Percentiles rank a stretch among this genome's conserved stretches.
Evolutionary conservation across 2,797 vertebrate genomes (phyloP).

Genomic region (Schizopygopsis pylzovi): DNA sequence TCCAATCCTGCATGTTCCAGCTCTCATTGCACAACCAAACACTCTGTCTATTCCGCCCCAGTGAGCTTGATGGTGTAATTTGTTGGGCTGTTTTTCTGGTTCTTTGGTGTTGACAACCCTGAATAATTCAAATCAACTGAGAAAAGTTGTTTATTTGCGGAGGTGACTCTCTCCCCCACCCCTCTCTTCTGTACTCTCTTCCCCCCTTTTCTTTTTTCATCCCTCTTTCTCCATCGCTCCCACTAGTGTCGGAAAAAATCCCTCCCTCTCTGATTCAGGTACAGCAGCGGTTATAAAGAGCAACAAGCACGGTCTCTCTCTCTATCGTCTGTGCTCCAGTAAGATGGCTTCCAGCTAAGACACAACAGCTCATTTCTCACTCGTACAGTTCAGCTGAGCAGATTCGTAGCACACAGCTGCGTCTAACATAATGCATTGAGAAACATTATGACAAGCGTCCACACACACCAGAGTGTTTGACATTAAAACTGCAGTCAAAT

Average conservation of each 20-base stretch:
- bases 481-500: not conserved
- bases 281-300: slow-evolving; percentile 6
- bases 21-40: slow-evolving; percentile 36
- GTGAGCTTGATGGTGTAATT: slow-evolving; percentile 57
- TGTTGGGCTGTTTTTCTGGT: slow-evolving; percentile 57
- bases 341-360: slow-evolving; percentile 35
- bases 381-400: slow-evolving; percentile 38
- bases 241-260: not conserved
- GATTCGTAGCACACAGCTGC: slow-evolving; percentile 11
- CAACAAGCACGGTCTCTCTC: not conserved
- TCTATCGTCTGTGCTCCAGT: slow-evolving; percentile 20
- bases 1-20: slow-evolving; percentile 36
- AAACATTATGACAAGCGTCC: not conserved
- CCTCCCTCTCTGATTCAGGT: slow-evolving; percentile 32
- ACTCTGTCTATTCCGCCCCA: slow-evolving; percentile 55
- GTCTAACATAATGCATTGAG: slow-evolving; percentile 11
- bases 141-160: slow-evolving; percentile 63
- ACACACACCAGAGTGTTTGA: slow-evolving; percentile 5
- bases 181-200: slow-evolving; percentile 17
- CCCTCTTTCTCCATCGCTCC: slow-evolving; percentile 2
- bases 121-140: slow-evolving; percentile 65
- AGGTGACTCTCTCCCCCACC: slow-evolving; percentile 44
- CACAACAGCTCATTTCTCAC: slow-evolving; percentile 37
- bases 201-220: not conserved
- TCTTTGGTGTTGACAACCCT: slow-evolving; percentile 60